Base-by-base conservation (phyloP, 2,888 invertebrate genomes). In the Thecophora atra region DNA sequence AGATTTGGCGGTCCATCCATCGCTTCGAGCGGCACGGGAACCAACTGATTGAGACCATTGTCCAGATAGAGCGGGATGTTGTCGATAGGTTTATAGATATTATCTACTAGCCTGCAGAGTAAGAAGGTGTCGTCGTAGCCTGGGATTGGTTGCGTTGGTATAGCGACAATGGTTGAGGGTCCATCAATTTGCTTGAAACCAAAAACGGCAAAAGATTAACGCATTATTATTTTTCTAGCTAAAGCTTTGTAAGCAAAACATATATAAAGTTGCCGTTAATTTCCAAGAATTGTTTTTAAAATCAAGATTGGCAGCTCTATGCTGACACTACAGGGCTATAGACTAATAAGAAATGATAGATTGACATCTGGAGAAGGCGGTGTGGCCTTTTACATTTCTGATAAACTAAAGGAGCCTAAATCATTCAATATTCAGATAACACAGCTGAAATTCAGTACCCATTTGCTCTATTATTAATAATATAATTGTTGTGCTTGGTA, bases 81-180 rank as follows among this genome's bases (percentile, higher is more conserved):
- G 82, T 93, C 93, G 54, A 94, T 88, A 0, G 93, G 92, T 24
- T 91, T 91, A 70, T 92, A 89, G 19, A 91, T 91, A 73, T 92
- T 89, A 63, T 80, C 81, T 62, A 91, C 91, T 56, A 93, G 91
- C 71, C 90, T 89, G 69, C 84, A 83, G 1, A 90, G 88, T 74
- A 94, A 92, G 44, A 94, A 88, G 82, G 92, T 92, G 81, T 93
- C 93, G 0, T 91, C 91, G 73, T 92, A 92, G 0, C 91, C 89
- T 28, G 92, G 91, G 5, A 93, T 93, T 77, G 91, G 91, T 78
- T 92, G 92, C 24, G 92, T 92, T 26, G 93, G 92, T 60, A 94
- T 88, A 17, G 93, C 93, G 81, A 92, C 87, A 78, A 93, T 74
- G 65, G 76, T 91, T 7, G 72, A 66, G 19, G 91, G 1, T 88